Base-by-base conservation (phyloP, 2,888 invertebrate genomes). In the Oithona nana region DNA sequence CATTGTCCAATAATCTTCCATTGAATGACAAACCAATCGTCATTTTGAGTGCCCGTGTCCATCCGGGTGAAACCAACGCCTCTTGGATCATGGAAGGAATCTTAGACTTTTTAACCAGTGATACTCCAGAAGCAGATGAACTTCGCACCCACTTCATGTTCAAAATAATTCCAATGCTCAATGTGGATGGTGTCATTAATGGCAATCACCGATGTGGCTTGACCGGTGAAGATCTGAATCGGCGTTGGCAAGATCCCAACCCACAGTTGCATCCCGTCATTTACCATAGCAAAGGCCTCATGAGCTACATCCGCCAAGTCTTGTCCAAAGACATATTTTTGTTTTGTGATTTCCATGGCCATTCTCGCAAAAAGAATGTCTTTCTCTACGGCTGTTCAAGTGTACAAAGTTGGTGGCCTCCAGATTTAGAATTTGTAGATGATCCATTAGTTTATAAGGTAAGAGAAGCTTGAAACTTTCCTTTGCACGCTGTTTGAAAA, bases 81-180 rank as follows among this genome's bases (percentile, higher is more conserved):
- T 86, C 86, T 0, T 89, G 87, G 87, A 83, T 88, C 65, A 86
- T 89, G 84, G 83, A 86, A 71, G 88, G 86, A 4, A 82, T 83
- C 0, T 74, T 88, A 61, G 77, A 80, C 62, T 81, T 77, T 67
- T 74, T 88, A 63, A 73, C 86, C 55, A 78, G 79, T 26, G 76
- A 77, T 69, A 74, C 79, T 8, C 69, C 75, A 1, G 73, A 76
- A 16, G 82, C 84, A 1, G 74, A 75, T 13, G 77, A 78, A 20
- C 75, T 86, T 1, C 76, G 86, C 13, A 78, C 82, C 67, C 79
- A 79, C 68, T 87, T 81, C 72, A 79, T 88, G 67, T 86, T 89
- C 78, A 88, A 88, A 75, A 80, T 89, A 65, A 80, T 89, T 30
- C 88, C 88, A 4, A 88, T 89, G 87, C 78, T 89, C 67, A 89